Evolutionary conservation across 1,140 invertebrate species (phyloP).

Genomic region (Protaetia brevitarsis): DNA sequence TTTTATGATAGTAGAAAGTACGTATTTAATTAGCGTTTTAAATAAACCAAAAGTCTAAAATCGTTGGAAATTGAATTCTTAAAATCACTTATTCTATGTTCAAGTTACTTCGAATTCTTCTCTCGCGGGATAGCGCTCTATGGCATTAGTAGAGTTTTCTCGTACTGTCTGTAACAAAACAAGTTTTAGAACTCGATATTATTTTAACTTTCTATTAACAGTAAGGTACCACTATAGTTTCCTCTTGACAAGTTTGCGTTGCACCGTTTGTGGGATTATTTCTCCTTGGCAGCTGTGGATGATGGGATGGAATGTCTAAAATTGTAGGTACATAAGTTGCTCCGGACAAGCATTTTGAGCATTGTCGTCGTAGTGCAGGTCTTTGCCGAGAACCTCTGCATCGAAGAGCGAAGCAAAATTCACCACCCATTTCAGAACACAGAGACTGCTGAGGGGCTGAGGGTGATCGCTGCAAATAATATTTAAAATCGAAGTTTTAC

Average conservation of each 20-base stretch:
- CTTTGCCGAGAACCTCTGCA: slow-evolving; percentile 67
- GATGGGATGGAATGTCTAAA: slow-evolving; percentile 42
- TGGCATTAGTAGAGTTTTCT: neutral
- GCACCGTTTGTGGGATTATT: slow-evolving; percentile 40
- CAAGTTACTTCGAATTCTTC: slow-evolving; percentile 3
- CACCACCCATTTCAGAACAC: slow-evolving; percentile 78
- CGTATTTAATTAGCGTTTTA: slow-evolving; percentile 2
- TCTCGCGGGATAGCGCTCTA: neutral
- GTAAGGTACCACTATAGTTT: slow-evolving; percentile 25
- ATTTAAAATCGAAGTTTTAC: too few relatives aligned
- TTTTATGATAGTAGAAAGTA: slow-evolving; percentile 10
- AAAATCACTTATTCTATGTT: neutral
- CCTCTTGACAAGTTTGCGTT: slow-evolving; percentile 32
- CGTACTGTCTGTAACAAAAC: neutral
- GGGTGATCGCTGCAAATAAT: slow-evolving; percentile 32
- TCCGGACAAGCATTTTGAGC: slow-evolving; percentile 60
- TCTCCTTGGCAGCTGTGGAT: slow-evolving; percentile 45
- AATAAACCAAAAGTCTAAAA: neutral
- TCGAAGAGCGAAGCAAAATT: slow-evolving; percentile 72
- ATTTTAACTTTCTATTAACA: neutral
- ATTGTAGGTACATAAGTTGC: slow-evolving; percentile 41
- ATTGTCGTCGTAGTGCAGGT: slow-evolving; percentile 61
- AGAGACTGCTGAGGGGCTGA: slow-evolving; percentile 64
- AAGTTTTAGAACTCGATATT: neutral
- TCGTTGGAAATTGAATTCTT: neutral